These are phyloP conservation scores for Esperia sulphurella DNA, from an alignment of 2,888 invertebrate genomes.

Conservation along the genomic window DNA sequence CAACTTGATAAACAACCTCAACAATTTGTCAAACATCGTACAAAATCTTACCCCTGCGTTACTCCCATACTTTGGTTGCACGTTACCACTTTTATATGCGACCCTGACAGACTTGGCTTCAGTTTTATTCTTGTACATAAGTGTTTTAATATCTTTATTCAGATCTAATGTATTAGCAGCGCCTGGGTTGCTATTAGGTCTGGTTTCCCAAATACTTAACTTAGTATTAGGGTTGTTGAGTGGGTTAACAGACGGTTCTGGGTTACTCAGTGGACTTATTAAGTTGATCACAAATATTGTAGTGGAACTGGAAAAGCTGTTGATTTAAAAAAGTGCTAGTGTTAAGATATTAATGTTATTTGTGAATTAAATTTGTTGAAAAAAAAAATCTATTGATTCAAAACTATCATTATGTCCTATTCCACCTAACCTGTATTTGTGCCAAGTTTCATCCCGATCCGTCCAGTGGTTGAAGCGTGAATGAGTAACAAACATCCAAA, in stretches of 20 bases:
- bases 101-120: slow-evolving; percentile 68
- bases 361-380: neutral
- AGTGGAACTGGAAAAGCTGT: slow-evolving; percentile 60
- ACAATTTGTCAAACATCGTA: slow-evolving; percentile 66
- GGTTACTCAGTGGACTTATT: slow-evolving; percentile 51
- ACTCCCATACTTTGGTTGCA: slow-evolving; percentile 67
- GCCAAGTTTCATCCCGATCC: no score
- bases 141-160: slow-evolving; percentile 62
- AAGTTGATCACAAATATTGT: slow-evolving; percentile 58
- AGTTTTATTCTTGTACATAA: slow-evolving; percentile 63
- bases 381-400: no score
- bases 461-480: no score
- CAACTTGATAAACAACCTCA: slow-evolving; percentile 66
- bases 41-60: slow-evolving; percentile 67
- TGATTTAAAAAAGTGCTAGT: slow-evolving; percentile 20
- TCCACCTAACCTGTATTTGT: no score
- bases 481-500: no score
- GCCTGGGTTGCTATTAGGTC: slow-evolving; percentile 49
- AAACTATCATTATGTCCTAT: no score
- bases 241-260: slow-evolving; percentile 56
- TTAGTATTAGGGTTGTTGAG: slow-evolving; percentile 54
- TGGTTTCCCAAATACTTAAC: slow-evolving; percentile 55
- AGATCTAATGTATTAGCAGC: slow-evolving; percentile 64
- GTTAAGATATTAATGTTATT: slow-evolving; percentile 10
- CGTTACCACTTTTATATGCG: slow-evolving; percentile 58